phyloP scores from a whole-genome alignment of 1,140 invertebrate genomes.

The Teleogryllus occipitalis region DNA sequence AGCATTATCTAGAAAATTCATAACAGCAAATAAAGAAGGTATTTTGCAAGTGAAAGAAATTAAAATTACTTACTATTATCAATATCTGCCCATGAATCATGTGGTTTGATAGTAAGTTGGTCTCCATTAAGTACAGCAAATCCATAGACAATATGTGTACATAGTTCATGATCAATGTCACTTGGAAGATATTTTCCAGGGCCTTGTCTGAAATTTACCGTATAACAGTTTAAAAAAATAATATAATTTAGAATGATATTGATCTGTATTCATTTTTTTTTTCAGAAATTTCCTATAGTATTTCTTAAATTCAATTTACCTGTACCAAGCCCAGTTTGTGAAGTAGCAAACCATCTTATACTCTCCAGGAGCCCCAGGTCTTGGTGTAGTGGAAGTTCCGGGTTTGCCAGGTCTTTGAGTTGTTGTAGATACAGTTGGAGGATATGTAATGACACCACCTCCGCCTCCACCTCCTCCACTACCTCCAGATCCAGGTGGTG shows the following conservation, averaged over 20 bases:
- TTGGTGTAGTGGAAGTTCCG: not conserved
- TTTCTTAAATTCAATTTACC: slow-evolving; percentile 26
- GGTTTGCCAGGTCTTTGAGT: not conserved
- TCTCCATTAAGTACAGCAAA: slow-evolving; percentile 57
- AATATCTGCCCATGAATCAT: slow-evolving; percentile 58
- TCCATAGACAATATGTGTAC: slow-evolving; percentile 65
- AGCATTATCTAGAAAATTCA: not conserved
- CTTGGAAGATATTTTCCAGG: slow-evolving; percentile 53
- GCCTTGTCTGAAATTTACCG: slow-evolving; percentile 38
- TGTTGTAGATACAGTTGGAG: not conserved
- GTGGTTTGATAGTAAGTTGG: slow-evolving; percentile 50
- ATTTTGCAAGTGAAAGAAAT: not conserved
- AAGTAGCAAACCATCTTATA: slow-evolving; percentile 61
- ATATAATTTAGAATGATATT: not conserved
- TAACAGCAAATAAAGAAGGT: not conserved
- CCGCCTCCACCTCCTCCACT: not conserved
- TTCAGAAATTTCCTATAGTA: not conserved
- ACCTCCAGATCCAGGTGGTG: not conserved
- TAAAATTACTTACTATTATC: slow-evolving; percentile 46
- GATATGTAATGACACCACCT: not conserved
- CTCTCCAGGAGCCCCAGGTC: slow-evolving; percentile 26
- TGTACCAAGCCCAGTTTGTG: slow-evolving; percentile 62
- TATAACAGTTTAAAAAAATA: slow-evolving; percentile 15
- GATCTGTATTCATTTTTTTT: not conserved
- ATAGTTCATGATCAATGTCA: slow-evolving; percentile 57